A percentile compares a stretch with the other conserved stretches of the same genome.
phyloP scores from a whole-genome alignment of 92 coral and sea anemone genomes.

The Siderastrea radians region DNA sequence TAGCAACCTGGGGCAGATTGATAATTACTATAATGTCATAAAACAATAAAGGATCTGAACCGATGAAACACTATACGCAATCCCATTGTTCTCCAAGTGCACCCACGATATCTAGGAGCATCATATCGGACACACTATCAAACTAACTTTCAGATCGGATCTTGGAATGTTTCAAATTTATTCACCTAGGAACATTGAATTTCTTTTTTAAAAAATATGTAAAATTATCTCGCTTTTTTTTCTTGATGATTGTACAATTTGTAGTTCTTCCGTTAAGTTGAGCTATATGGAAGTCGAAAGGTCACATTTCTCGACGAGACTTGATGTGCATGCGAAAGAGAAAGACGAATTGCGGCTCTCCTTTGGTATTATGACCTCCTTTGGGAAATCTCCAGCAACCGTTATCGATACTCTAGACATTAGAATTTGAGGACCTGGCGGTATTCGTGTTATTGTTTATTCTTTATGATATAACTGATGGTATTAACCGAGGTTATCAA shows the following conservation, averaged over 20 bases:
- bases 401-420: background rate
- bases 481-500: slow-evolving; percentile 10
- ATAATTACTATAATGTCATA: slow-evolving; percentile 9
- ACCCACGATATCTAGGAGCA: background rate
- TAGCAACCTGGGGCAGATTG: slow-evolving; percentile 12
- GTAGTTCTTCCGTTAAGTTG: background rate
- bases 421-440: slow-evolving; percentile 18
- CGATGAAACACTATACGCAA: slow-evolving; percentile 11
- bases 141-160: background rate
- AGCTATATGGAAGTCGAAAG: background rate
- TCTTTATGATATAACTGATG: slow-evolving; percentile 11
- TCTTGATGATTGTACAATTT: background rate
- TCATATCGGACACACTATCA: slow-evolving; percentile 10
- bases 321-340: background rate
- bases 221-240: background rate
- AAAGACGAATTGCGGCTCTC: background rate
- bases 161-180: slow-evolving; percentile 18
- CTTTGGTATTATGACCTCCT: slow-evolving; percentile 12
- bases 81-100: background rate
- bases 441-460: slow-evolving; percentile 26
- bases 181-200: background rate
- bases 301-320: background rate
- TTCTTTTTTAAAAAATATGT: background rate
- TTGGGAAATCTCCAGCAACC: background rate
- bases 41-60: slow-evolving; percentile 12